A percentile compares a stretch with the other conserved stretches of the same genome.
Conservation (phyloP, 2,888 invertebrate species). For the Glyphotaelius pellucidus region DNA sequence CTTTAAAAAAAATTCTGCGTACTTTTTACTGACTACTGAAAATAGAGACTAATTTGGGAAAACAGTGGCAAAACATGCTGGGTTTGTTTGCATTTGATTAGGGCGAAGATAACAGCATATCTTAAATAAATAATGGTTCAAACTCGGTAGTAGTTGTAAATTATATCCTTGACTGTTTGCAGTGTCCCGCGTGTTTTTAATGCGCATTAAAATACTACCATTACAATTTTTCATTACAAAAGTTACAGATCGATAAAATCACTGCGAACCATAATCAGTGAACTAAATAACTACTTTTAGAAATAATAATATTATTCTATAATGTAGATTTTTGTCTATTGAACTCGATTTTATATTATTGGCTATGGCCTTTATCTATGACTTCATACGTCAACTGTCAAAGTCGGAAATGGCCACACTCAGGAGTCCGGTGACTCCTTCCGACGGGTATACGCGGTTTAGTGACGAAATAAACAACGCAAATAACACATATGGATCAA, state of each 20-base stretch:
- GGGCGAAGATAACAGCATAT: neutral
- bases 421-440: constrained; percentile 78
- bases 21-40: neutral
- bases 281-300: neutral
- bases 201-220: neutral
- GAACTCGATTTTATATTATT: neutral
- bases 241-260: neutral
- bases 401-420: constrained; percentile 76
- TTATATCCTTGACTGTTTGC: neutral
- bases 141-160: neutral
- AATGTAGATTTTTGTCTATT: neutral
- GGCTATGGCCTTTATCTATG: constrained; percentile 11
- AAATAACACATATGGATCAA: constrained; percentile 79
- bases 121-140: neutral
- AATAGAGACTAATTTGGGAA: neutral
- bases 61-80: neutral
- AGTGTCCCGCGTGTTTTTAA: neutral
- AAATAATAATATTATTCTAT: neutral
- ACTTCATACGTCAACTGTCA: constrained; percentile 67
- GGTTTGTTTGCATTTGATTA: neutral
- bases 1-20: no score
- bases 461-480: constrained; percentile 75
- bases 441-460: constrained; percentile 81
- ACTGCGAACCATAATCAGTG: no score
- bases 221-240: neutral